Evolutionary conservation across 2,888 invertebrate species (phyloP), one percentile per base, ranked within the genome.

Genomic region (Smittia aterrima): DNA sequence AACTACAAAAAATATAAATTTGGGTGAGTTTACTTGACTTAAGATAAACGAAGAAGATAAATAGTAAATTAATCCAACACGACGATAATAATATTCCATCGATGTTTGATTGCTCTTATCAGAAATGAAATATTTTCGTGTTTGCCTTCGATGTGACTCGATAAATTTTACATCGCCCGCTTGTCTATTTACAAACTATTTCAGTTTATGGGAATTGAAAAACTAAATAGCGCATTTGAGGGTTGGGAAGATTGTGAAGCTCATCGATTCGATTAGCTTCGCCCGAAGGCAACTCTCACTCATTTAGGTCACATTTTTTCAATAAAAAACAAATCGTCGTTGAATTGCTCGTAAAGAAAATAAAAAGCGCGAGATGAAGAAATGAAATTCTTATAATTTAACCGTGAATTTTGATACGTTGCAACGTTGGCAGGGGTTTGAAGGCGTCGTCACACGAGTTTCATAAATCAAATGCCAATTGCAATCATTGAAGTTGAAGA

Each of bases 381-480:
- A 58, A 58, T 22, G n/a, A n/a, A 22, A 18, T 22, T 47, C 47
- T 47, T 16, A 6, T 47, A 47, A 58, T 58, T 58, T 20, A 58
- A 58, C 58, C 58, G 58, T 58, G 18, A 58, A 58, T 58, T 58
- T 58, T 58, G 18, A 22, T 20, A 58, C 22, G 58, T 18, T 58
- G 18, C 22, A 20, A 11, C 18, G 53, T n/a, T 58, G 47, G 47
- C 47, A 47, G 47, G 47, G 47, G 11, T 38, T 16, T 32, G 32
- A 32, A 32, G 32, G 47, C 47, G 16, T 2, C 11, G 47, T 47
- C 47, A 9, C 32, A 6, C 32, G 32, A 32, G 32, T 9, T n/a
- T n/a, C 47, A 47, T 47, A 47, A 47, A 47, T 47, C 47, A 47
- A 11, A 2, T 16, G 47, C 47, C 2, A 47, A 47, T 47, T 11